phyloP scores from a whole-genome alignment of 2,797 vertebrate genomes.

The Cynopterus sphinx region DNA sequence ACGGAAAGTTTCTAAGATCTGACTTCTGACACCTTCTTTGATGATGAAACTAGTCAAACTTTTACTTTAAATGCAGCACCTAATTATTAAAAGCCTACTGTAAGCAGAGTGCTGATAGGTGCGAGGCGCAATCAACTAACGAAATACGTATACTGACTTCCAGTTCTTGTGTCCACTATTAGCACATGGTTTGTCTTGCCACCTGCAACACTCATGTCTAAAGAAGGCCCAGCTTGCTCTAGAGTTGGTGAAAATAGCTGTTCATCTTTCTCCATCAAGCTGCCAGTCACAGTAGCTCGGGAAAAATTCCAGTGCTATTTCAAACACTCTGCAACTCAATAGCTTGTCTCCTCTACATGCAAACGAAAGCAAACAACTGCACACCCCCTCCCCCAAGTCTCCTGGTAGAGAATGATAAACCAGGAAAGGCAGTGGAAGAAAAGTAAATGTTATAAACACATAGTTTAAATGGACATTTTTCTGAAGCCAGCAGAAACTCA shows the following conservation, averaged over 20 bases:
- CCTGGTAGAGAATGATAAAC: conserved; percentile 3
- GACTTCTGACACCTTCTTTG: not conserved
- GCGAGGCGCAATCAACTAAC: not conserved
- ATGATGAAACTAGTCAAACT: not conserved
- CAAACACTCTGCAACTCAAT: conserved; percentile 8
- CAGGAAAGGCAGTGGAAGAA: not conserved
- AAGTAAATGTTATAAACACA: not conserved
- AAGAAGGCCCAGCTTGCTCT: not conserved
- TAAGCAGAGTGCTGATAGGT: not conserved
- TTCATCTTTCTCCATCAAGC: not conserved
- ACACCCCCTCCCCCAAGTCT: not conserved
- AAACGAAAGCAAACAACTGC: conserved; percentile 50
- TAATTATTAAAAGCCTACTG: not conserved
- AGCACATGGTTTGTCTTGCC: not conserved
- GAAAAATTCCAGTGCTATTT: not conserved
- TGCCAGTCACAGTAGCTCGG: conserved; percentile 32
- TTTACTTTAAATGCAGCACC: not conserved
- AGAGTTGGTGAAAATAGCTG: not conserved
- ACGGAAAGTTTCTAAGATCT: not conserved
- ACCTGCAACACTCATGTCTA: not conserved
- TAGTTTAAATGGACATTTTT: not conserved
- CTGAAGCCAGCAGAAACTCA: not conserved
- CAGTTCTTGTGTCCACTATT: no score
- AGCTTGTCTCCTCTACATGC: conserved; percentile 8
- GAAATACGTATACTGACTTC: not conserved